A percentile compares a stretch with the other conserved stretches of the same genome.
Evolutionary conservation across 2,888 invertebrate species (phyloP).

Genomic region (Lithophane socia): DNA sequence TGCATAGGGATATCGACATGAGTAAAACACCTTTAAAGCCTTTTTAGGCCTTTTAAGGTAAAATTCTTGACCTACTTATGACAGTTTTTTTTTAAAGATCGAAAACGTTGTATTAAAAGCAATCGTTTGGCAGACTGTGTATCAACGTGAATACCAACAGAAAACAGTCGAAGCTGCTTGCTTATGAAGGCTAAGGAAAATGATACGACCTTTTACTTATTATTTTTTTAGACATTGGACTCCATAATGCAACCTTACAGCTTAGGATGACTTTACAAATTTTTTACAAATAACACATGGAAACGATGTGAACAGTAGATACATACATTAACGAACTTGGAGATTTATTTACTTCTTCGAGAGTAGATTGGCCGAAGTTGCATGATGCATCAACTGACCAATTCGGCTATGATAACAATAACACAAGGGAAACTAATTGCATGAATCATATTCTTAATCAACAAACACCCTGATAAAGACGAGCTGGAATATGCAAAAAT

Average conservation of each 20-base stretch:
- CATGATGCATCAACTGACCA: neutral
- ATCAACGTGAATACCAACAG: constrained; percentile 4
- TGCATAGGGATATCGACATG: neutral
- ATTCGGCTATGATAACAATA: neutral
- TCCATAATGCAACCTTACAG: constrained; percentile 1
- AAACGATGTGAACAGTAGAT: neutral
- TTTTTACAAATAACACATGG: neutral
- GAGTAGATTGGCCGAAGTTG: neutral
- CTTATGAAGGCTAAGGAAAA: no score
- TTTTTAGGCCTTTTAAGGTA: constrained; percentile 3
- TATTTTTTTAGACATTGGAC: constrained; percentile 9
- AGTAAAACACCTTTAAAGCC: neutral
- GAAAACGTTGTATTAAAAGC: constrained; percentile 9
- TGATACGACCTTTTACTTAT: neutral
- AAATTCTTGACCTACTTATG: constrained; percentile 20
- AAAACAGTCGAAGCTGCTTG: neutral
- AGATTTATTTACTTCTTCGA: neutral
- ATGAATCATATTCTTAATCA: neutral
- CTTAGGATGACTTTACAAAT: constrained; percentile 9
- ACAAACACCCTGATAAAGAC: neutral
- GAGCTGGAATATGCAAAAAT: neutral
- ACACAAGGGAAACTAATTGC: neutral
- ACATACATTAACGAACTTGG: neutral
- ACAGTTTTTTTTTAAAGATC: neutral
- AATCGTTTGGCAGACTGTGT: neutral